Conservation (phyloP, 2,888 invertebrate genomes). For the Coelopa pilipes region DNA sequence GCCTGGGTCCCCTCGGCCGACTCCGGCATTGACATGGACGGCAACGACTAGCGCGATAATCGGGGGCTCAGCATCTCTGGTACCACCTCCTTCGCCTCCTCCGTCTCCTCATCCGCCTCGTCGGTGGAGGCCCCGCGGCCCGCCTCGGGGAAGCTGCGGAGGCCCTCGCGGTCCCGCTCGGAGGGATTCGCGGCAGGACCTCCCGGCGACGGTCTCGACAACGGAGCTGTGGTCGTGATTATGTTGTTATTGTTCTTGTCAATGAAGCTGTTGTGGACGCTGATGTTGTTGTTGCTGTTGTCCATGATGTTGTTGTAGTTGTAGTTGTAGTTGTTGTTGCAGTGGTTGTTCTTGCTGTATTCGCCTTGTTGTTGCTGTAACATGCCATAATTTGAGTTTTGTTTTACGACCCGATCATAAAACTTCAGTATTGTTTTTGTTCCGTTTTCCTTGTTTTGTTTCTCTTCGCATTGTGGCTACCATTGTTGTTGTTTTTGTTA, state of each 20-base stretch:
- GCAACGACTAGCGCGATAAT: too few relatives aligned
- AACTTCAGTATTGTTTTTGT: conserved; percentile 1
- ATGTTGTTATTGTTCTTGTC: conserved; percentile 7
- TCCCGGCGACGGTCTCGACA: neutral
- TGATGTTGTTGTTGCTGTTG: neutral
- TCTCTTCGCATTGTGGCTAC: too few relatives aligned
- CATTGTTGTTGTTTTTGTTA: neutral
- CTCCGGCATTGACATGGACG: too few relatives aligned
- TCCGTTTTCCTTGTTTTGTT: neutral
- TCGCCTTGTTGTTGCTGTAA: conserved; percentile 14
- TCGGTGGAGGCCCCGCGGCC: neutral
- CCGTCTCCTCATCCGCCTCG: neutral
- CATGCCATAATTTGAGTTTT: conserved; percentile 23
- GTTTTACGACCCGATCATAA: conserved; percentile 28
- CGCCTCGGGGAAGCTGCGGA: too few relatives aligned
- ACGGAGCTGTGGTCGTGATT: neutral
- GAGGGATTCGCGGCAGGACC: neutral
- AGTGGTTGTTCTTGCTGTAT: too few relatives aligned
- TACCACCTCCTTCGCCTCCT: too few relatives aligned
- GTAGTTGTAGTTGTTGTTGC: too few relatives aligned
- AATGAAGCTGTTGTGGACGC: neutral
- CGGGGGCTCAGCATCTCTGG: too few relatives aligned
- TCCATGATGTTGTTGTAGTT: too few relatives aligned
- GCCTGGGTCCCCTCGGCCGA: too few relatives aligned
- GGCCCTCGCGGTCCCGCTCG: too few relatives aligned